Conservation (phyloP, 1,140 invertebrate species). For the Ceratosolen solmsi region DNA sequence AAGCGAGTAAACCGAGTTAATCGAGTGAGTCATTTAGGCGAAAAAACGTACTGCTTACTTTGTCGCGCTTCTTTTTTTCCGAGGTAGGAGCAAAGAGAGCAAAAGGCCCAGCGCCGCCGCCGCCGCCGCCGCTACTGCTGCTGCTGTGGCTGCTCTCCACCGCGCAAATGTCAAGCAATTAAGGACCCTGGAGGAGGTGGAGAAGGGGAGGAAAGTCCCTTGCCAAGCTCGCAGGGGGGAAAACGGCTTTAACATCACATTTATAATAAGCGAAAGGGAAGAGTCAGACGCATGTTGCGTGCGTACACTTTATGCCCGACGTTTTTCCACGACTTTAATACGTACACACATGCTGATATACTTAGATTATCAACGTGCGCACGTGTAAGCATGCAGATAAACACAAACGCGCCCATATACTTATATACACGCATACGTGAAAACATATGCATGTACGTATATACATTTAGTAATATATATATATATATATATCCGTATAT, state of each 20-base stretch:
- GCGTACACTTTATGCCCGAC: background rate
- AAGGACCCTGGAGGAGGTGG: background rate
- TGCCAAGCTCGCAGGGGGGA: conserved; percentile 26
- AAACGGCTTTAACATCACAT: background rate
- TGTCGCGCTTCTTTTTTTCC: conserved; percentile 2
- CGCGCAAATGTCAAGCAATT: conserved; percentile 21
- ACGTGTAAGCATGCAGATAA: background rate
- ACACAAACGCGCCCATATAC: background rate
- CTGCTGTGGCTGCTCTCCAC: background rate
- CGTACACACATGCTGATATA: background rate
- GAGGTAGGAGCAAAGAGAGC: background rate
- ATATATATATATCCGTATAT: too few species aligned
- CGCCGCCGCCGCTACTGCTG: background rate
- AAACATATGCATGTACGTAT: too few species aligned
- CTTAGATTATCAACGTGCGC: background rate
- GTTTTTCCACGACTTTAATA: conserved; percentile 10
- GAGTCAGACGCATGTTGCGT: too few species aligned
- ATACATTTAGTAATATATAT: too few species aligned
- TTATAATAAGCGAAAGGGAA: conserved; percentile 14
- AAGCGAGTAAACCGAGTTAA: conserved; percentile 25
- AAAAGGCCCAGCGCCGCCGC: background rate
- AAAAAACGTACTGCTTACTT: conserved; percentile 13
- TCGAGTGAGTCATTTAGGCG: conserved; percentile 27
- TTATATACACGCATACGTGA: too few species aligned
- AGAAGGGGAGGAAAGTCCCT: conserved; percentile 5